Percentiles rank a stretch among this genome's conserved stretches.
These are phyloP conservation scores for Corynorhinus townsendii DNA, from an alignment of 2,113 vertebrate species.

Conservation along the genomic window DNA sequence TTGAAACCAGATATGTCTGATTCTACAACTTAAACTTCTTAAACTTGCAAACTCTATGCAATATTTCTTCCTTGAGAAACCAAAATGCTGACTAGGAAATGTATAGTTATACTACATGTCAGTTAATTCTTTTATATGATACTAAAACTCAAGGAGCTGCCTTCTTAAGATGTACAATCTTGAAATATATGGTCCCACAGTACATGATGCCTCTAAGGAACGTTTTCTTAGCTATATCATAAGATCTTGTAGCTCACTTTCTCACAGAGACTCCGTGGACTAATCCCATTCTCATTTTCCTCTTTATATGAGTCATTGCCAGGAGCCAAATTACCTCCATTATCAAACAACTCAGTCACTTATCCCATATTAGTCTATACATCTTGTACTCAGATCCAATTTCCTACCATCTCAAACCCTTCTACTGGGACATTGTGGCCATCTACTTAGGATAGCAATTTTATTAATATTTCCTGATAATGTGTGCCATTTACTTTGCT, in stretches of 20 bases:
- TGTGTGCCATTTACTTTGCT: background rate
- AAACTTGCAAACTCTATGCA: background rate
- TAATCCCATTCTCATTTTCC: background rate
- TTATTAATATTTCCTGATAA: background rate
- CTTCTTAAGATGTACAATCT: background rate
- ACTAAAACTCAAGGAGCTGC: background rate
- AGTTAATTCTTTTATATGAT: background rate
- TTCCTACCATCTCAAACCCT: background rate
- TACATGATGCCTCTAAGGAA: background rate
- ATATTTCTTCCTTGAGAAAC: background rate
- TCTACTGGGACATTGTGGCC: background rate
- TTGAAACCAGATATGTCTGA: background rate
- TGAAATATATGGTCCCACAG: background rate
- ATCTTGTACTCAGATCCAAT: background rate
- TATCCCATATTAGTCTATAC: background rate
- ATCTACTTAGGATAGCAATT: background rate
- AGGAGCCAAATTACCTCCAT: background rate
- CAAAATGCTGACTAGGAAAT: background rate
- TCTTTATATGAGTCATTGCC: background rate
- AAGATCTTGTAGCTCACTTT: background rate
- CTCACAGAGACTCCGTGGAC: background rate
- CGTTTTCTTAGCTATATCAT: background rate
- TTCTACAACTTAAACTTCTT: background rate
- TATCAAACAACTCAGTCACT: background rate
- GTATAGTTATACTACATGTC: background rate